Evolutionary conservation across 1,140 invertebrate species (phyloP), one percentile per base, ranked within the genome.

Genomic region (Drosophila parabipectinata): DNA sequence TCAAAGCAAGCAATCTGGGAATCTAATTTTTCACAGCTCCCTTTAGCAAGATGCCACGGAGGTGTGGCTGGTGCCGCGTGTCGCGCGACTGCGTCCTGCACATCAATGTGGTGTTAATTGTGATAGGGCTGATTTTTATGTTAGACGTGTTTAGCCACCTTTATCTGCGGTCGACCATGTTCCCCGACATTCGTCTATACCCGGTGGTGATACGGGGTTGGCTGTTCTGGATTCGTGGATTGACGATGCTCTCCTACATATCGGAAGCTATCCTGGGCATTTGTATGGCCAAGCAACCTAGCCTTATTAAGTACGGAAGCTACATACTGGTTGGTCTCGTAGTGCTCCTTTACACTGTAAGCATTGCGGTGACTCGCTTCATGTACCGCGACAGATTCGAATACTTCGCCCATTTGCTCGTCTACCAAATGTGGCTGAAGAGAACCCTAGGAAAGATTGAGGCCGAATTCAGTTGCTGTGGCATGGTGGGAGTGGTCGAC

Each of bases 1-100:
- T 85, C 73, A 81, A 87, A 81, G 82, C 56, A 64, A 71, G 80
- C 53, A 80, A 63, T 67, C 56, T 60, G 59, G 50, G 45, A 50
- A 14, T 66, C 57, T 26, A 47, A 47, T 47, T 24, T 47, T 47
- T 21, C 9, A 15, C 14, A 3, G 15, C 15, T 9, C 15, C 18
- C 18, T 9, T 9, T 3, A 8, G 15, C 1, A 47, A 9, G 14
- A 78, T 71, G 79, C 26, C 10, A 5, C 48, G 18, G n/a, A n/a
- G 50, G 2, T 39, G 47, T 10, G 10, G 21, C 3, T 54, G 37
- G 18, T 54, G 28, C 14, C 41, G 24, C 12, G 55, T 88, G n/a
- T 79, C 82, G 18, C 15, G 39, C 0, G 57, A 47, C 8, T 63
- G 53, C 7, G 50, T 88, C 24, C 47, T 69, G 47, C 74, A 87